Evolutionary conservation across 2,113 vertebrate species (phyloP), one percentile per base, ranked within the genome.

Genomic region (Egretta garzetta): DNA sequence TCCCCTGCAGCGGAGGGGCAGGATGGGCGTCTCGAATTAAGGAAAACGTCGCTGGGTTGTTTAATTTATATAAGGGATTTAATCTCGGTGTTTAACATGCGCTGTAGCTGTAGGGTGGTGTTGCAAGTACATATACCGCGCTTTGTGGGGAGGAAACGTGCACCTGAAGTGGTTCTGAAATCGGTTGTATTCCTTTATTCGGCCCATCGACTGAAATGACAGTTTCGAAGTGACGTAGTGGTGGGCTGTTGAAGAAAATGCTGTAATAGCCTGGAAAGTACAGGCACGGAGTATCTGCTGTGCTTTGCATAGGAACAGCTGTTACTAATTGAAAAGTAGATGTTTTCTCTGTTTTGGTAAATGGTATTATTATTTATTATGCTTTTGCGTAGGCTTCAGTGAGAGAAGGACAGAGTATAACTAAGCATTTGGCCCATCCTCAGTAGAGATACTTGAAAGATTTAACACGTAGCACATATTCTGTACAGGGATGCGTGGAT

Each of bases 1-100:
- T 5, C 0, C 6, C 17, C 23, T 20, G 28, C 8, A 21, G 60
- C 4, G 13, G 20, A 18, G 53, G 33, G 11, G 10, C 32, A 7
- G 82, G 13, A 1, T 9, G 12, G 5, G 10, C 4, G 22, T 2
- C 28, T 70, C 12, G 21, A 56, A 6, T 43, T 27, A 8, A 22
- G 3, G 45, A 11, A 27, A 37, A 7, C 18, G 8, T n/a, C 16
- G 4, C 16, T 37, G 2, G 4, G 7, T 3, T 52, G 3, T 45
- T 80, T 15, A 1, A 0, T 23, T 21, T 19, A 0, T 18, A 0
- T 1, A 2, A 3, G 9, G 32, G 30, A 0, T 41, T 39, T 43
- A 7, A 4, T 23, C 3, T 1, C 4, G 10, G 47, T 10, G 15
- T 8, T 37, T 15, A 32, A 1, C 3, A 47, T 23, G 70, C 1